These are phyloP conservation scores for Telmatochromis sp. DNA, from an alignment of 2,113 vertebrate species.

Conservation along the genomic window DNA sequence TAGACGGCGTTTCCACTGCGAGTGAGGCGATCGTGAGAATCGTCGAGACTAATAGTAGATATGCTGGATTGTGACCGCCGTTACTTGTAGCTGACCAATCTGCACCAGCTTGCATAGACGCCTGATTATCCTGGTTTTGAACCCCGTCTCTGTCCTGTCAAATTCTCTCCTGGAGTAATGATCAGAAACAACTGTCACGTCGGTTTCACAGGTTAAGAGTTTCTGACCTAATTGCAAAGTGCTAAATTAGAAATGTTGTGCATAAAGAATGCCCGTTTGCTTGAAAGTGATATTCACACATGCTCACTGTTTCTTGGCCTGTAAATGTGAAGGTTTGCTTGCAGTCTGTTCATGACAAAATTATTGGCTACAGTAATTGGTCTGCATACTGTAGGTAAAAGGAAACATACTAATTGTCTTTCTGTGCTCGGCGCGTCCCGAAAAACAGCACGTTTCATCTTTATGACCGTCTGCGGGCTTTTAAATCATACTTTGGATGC, in stretches of 20 bases:
- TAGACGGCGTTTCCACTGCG: neutral
- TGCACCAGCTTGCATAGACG: slow-evolving; percentile 43
- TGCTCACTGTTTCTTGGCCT: neutral
- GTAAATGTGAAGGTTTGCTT: neutral
- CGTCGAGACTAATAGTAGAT: neutral
- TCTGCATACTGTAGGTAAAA: neutral
- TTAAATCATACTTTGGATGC: neutral
- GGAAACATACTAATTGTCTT: neutral
- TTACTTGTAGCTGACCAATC: slow-evolving; percentile 10
- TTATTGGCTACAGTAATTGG: neutral
- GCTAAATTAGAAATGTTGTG: neutral
- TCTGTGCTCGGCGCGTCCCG: neutral
- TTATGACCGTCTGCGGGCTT: neutral
- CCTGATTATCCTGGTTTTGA: neutral
- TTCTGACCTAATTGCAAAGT: neutral
- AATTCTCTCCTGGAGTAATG: neutral
- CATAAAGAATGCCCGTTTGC: neutral
- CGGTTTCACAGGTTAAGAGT: neutral
- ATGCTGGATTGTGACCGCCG: neutral
- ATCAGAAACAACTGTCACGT: neutral
- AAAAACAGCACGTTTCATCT: neutral
- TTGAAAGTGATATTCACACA: neutral
- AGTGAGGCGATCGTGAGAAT: neutral
- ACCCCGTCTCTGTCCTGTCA: neutral
- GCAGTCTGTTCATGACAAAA: neutral